Base-by-base conservation (phyloP, 2,113 vertebrate genomes). In the Zosterops japonicus region DNA sequence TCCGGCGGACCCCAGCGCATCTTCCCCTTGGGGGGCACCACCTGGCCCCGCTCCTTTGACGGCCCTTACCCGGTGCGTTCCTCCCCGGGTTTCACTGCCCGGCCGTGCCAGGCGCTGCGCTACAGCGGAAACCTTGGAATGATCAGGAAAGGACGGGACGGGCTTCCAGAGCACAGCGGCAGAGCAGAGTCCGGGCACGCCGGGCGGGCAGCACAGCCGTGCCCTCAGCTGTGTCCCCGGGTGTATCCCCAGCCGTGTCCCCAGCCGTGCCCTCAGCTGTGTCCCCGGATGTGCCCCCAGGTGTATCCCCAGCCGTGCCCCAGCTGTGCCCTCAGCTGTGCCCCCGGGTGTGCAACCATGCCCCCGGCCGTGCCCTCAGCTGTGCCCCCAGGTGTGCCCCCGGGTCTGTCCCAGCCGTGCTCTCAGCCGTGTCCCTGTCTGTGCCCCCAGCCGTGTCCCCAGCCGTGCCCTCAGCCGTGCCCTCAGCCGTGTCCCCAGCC, bases 91-190 rank as follows among this genome's bases (percentile, higher is more conserved):
- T 14, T 8, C 3, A 2, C n/a, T 22, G 18, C 57, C 65, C 5
- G 33, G 35, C 8, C 35, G 29, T 7, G 8, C 11, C 31, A 9
- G 12, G 49, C 10, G 65, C 52, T 28, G 46, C 28, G 59, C 41
- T 29, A 7, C 11, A 12, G 9, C 8, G 12, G 14, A 9, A 56
- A 3, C 19, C 1, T 11, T 20, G 61, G 16, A 4, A 7, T 18
- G 16, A 10, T 20, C 29, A 8, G 57, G 36, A 52, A 35, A 22
- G n/a, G 42, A 59, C 8, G 39, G 16, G 42, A 14, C 41, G 4
- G 35, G 35, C 46, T 77, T 9, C 27, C 63, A 8, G 10, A 2
- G 46, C 36, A 12, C 16, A 15, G 67, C 19, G 9, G 21, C 1
- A 19, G 61, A 20, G 41, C 83, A 9, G 39, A 18, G 61, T 39